phyloP scores from a whole-genome alignment of 2,888 invertebrate genomes.

The Crepidodera aurea region DNA sequence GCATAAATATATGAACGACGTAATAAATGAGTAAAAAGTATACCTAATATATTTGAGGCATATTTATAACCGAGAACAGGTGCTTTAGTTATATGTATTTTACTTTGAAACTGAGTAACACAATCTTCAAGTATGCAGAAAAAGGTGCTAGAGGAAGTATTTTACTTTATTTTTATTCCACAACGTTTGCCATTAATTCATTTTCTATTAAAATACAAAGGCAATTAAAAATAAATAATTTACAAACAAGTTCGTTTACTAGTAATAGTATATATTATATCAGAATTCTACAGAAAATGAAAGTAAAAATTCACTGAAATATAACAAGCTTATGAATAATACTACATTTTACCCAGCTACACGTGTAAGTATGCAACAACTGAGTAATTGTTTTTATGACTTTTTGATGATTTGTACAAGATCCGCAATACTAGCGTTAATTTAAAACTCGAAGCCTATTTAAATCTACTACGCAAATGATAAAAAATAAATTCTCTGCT shows the following conservation, averaged over 20 bases:
- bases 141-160: too few species aligned
- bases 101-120: too few species aligned
- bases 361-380: not conserved
- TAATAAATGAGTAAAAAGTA: not conserved
- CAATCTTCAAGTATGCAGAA: too few species aligned
- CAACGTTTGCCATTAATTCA: too few species aligned
- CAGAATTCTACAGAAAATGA: constrained; percentile 13
- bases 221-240: constrained; percentile 9
- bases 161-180: too few species aligned
- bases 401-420: constrained; percentile 5
- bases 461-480: constrained; percentile 10
- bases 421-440: not conserved
- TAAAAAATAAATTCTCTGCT: not conserved
- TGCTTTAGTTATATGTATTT: too few species aligned
- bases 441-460: not conserved
- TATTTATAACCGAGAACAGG: too few species aligned
- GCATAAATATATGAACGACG: not conserved
- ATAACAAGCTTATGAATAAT: not conserved
- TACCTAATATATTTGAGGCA: not conserved
- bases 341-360: not conserved
- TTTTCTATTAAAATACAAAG: not conserved
- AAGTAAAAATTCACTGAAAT: constrained; percentile 2
- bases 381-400: constrained; percentile 11
- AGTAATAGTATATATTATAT: constrained; percentile 5
- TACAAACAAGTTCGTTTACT: constrained; percentile 2